Percentiles rank a stretch among this genome's conserved stretches.
phyloP scores from a whole-genome alignment of 2,113 vertebrate species.

The Notarius quadriscutis region DNA sequence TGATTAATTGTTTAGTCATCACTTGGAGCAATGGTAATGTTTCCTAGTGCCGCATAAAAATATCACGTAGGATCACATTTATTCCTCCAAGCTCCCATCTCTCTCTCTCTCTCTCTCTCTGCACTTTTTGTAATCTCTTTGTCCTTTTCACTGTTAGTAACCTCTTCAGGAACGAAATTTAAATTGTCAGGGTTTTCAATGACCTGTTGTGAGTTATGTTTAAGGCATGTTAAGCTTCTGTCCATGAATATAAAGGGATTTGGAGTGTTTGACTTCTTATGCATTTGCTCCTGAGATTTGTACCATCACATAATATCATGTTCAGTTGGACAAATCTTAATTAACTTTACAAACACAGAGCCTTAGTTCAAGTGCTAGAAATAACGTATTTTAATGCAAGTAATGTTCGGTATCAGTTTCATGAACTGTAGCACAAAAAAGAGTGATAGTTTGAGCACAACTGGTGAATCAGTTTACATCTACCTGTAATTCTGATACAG shows the following conservation, averaged over 20 bases:
- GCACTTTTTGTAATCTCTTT: conserved; percentile 1
- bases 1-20: not conserved
- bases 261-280: not conserved
- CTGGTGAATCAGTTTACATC: not conserved
- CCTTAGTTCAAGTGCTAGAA: not conserved
- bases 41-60: not conserved
- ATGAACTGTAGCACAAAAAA: too few species aligned
- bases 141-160: conserved; percentile 14
- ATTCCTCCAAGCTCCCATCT: not conserved
- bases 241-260: not conserved
- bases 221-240: not conserved
- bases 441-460: too few species aligned
- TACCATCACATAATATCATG: too few species aligned
- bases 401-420: not conserved
- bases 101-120: not conserved
- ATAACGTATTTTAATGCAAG: not conserved
- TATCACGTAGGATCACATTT: not conserved
- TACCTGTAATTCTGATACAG: not conserved
- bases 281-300: not conserved
- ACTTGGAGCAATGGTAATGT: not conserved
- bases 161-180: conserved; percentile 9
- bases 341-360: too few species aligned
- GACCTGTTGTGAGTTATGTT: not conserved
- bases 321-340: too few species aligned
- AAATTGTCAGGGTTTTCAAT: not conserved